Percentiles rank a stretch among this genome's conserved stretches.
Evolutionary conservation across 35 echinoderm and acorn worm genomes (phyloP).

Genomic region (Apostichopus japonicus): DNA sequence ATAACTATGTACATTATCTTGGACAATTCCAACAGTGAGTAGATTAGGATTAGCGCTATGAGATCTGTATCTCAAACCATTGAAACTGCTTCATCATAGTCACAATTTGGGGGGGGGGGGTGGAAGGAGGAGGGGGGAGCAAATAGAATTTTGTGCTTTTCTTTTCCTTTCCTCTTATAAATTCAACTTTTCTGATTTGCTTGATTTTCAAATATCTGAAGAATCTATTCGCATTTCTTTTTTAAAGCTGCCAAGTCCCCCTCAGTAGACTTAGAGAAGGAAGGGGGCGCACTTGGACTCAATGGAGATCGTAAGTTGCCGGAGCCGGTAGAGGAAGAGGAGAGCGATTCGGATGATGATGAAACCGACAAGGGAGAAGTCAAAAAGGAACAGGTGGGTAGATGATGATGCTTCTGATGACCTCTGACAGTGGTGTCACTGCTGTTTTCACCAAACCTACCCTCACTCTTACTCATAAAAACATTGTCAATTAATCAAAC

Average conservation of each 20-base stretch:
- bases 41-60: no score
- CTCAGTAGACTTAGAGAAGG: neutral
- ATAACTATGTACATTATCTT: no score
- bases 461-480: no score
- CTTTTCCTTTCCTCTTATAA: no score
- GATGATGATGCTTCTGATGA: neutral
- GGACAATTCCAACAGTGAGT: no score
- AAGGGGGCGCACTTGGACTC: neutral
- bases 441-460: neutral
- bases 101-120: no score
- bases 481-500: no score
- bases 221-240: neutral
- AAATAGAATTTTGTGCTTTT: no score
- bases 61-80: no score
- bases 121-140: no score
- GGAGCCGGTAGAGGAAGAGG: constrained; percentile 28
- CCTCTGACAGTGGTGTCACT: neutral
- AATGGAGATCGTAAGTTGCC: constrained; percentile 11
- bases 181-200: no score
- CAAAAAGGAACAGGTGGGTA: constrained; percentile 45
- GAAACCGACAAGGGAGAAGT: constrained; percentile 15
- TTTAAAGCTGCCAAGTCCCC: neutral
- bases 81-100: no score
- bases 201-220: neutral
- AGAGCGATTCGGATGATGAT: constrained; percentile 51